Base-by-base conservation (phyloP, 2,888 invertebrate species). In the Diarsia dahlii region DNA sequence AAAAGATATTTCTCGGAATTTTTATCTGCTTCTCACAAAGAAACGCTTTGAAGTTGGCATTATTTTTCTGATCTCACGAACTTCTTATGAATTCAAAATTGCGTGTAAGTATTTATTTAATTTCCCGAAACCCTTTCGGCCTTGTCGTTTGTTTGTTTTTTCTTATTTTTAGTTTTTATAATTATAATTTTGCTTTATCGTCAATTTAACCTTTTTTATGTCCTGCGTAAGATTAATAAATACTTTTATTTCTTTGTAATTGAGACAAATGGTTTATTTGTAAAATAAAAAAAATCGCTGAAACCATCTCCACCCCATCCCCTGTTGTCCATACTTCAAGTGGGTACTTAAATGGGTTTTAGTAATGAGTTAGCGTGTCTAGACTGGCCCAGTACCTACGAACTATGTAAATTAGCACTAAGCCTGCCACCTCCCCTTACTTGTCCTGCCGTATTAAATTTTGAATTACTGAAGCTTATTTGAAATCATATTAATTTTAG, bases 311-410 rank as follows among this genome's bases (percentile, higher is more conserved):
- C 76, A 91, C 23, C 77, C 76, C 39, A 88, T 89, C 74, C 80
- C 52, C 74, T 76, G 74, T 78, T 78, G 76, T 83, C 85, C 84
- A 86, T 85, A 87, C 84, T 84, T 89, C 85, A 87, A 87, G 86
- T 87, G 79, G 78, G 88, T 89, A 90, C 91, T 92, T 89, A 91
- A 92, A 90, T 90, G 88, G 91, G 91, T 90, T 93, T 94, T 93
- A 95, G 93, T 94, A 95, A 94, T 95, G 94, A 95, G 94, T 93
- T 91, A 94, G 93, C 93, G 81, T 91, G 95, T 95, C 95, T 95
- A 95, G 95, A 95, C 95, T 75, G 76, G 82, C 81, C 80, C 75
- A 75, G 39, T 71, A 65, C 62, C 73, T 67, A 50, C 45, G 28
- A 39, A n/a, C 71, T 76, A 80, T 84, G 82, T 82, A 88, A 85